Conservation (phyloP, 2,113 vertebrate genomes). For the Laterallus jamaicensis region DNA sequence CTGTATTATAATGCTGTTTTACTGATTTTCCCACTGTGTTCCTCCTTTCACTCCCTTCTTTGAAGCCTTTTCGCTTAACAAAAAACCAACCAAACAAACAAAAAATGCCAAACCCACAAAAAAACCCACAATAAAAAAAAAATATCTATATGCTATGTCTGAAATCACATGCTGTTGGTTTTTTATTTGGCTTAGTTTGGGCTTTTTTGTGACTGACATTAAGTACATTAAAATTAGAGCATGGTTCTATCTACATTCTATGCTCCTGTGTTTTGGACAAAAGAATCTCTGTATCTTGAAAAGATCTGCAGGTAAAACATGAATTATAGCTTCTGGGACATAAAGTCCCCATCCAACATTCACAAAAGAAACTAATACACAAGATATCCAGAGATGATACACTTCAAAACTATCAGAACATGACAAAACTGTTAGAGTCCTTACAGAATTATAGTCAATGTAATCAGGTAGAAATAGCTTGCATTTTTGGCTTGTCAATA, state of each 20-base stretch:
- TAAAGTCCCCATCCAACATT: neutral
- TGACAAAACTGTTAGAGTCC: neutral
- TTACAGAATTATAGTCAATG: neutral
- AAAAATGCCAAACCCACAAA: too few relatives aligned
- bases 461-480: constrained; percentile 7
- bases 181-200: neutral
- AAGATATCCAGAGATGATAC: neutral
- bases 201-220: neutral
- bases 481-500: constrained; percentile 38
- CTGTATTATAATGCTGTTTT: neutral
- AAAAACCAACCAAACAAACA: neutral
- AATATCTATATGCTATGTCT: neutral
- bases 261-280: neutral
- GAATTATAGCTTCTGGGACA: constrained; percentile 23
- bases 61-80: neutral
- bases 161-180: neutral
- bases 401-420: constrained; percentile 15
- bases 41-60: neutral
- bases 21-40: neutral
- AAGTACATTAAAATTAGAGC: neutral
- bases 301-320: constrained; percentile 8
- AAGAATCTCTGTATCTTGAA: constrained; percentile 1
- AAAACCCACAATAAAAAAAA: neutral
- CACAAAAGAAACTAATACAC: constrained; percentile 24
- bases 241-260: neutral